Base-by-base conservation (phyloP, 2,888 invertebrate genomes). In the Euzophera pinguis region DNA sequence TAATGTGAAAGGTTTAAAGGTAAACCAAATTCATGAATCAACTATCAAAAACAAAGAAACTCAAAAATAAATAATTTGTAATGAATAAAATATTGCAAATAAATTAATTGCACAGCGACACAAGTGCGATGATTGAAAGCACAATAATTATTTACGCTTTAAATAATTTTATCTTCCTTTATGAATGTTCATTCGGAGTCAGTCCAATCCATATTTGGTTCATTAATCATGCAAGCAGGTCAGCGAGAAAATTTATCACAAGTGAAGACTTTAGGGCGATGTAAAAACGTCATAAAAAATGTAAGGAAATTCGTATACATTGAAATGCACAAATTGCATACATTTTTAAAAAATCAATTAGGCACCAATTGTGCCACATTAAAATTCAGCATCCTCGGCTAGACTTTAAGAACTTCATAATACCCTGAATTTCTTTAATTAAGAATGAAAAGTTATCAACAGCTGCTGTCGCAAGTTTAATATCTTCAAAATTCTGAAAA, bases 181-280 rank as follows among this genome's bases (percentile, higher is more conserved):
- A 29, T 43, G 29, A 8, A 13, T 13, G 43, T 29, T 43, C 27
- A 13, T 29, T 43, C n/a, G n/a, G n/a, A n/a, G 43, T 3, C 27
- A 45, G 32, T 16, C 27, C 14, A 22, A 43, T 43, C 16, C 45
- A 45, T 32, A 45, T 45, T 45, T 45, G 32, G 10, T 14, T 8
- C 27, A 45, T 45, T 45, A 45, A 45, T 45, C 32, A 45, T 45
- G 45, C 45, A 45, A 45, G 29, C 45, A 45, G 45, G 45, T 45
- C 45, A 45, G 45, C 27, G 13, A 29, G 27, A 29, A 16, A 45
- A 34, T 45, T 22, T 45, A 45, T 32, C 9, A 45, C 29, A 13
- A 45, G 45, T 32, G 45, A 45, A 10, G 43, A 27, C 29, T 43
- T 27, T 32, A 10, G 16, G 45, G 10, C 32, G 32, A 16, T 32